Conservation (phyloP, 64 coral and sea anemone species). For the Cladopsammia gracilis region DNA sequence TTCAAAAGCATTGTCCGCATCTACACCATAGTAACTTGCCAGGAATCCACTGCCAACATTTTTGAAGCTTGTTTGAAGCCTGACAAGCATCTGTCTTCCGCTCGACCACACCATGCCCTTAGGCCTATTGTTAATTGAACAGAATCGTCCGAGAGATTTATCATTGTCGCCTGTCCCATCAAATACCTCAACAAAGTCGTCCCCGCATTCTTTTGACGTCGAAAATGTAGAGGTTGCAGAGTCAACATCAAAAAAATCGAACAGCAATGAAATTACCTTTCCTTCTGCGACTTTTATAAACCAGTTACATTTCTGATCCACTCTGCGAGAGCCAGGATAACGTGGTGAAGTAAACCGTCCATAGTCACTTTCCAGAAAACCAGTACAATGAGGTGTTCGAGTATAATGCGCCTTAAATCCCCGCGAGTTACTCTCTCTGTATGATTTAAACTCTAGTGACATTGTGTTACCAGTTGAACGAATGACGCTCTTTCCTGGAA, state of each 20-base stretch:
- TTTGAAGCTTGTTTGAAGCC: conserved; percentile 38
- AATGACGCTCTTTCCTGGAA: background rate
- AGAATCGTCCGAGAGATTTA: conserved; percentile 62
- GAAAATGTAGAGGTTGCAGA: background rate
- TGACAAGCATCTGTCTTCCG: conserved; percentile 74
- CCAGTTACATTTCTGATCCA: conserved; percentile 74
- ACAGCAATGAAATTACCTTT: conserved; percentile 69
- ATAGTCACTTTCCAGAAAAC: conserved; percentile 50
- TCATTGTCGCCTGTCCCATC: conserved; percentile 65
- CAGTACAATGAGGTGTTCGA: conserved; percentile 79
- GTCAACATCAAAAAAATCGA: conserved; percentile 72
- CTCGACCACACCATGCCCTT: conserved; percentile 53
- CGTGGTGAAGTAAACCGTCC: conserved; percentile 88
- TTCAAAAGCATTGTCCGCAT: conserved; percentile 79
- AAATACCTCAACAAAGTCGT: conserved; percentile 85
- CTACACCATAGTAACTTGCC: conserved; percentile 82
- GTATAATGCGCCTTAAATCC: conserved; percentile 67
- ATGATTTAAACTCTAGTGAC: conserved; percentile 77
- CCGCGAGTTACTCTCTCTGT: conserved; percentile 43
- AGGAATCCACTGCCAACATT: conserved; percentile 72
- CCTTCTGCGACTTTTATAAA: conserved; percentile 73
- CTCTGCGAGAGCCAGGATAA: conserved; percentile 32
- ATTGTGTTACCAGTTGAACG: conserved; percentile 77
- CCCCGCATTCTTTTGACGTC: conserved; percentile 26
- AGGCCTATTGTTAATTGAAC: conserved; percentile 55